Evolutionary conservation across 2,113 vertebrate species (phyloP).

Genomic region (Tetrax tetrax): DNA sequence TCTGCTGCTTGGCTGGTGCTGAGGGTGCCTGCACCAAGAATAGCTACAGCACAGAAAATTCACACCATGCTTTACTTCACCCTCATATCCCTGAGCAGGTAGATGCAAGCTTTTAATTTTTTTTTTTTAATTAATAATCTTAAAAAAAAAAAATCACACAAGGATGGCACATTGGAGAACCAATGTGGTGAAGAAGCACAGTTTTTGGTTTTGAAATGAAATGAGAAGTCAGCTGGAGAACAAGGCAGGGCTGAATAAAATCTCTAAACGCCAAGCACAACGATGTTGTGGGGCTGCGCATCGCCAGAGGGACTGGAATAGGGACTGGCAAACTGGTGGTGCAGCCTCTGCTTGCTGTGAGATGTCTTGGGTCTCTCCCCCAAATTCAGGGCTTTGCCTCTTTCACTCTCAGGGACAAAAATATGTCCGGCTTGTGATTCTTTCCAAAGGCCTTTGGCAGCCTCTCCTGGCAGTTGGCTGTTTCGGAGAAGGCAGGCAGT

Average conservation of each 20-base stretch:
- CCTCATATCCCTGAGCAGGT: background rate
- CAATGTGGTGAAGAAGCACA: background rate
- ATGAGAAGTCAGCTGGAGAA: background rate
- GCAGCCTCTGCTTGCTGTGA: background rate
- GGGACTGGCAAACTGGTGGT: background rate
- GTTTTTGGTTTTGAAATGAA: background rate
- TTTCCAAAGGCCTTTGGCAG: slow-evolving; percentile 48
- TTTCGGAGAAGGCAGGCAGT: slow-evolving; percentile 19
- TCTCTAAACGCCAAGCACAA: background rate
- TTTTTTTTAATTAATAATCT: background rate
- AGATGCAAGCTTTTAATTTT: background rate
- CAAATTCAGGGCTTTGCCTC: background rate
- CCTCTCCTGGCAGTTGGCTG: slow-evolving; percentile 41
- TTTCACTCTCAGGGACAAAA: background rate
- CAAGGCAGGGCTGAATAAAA: background rate
- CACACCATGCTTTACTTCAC: background rate
- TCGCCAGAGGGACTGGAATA: background rate
- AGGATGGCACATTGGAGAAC: background rate
- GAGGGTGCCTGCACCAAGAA: background rate
- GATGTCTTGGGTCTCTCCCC: background rate
- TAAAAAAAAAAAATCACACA: background rate
- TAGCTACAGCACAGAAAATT: background rate
- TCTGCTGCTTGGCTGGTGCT: background rate
- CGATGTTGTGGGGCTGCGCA: fast-evolving
- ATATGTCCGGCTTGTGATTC: background rate